Percentiles rank a stretch among this genome's conserved stretches.
phyloP scores from a whole-genome alignment of 2,113 vertebrate genomes.

The Sylvia atricapilla region DNA sequence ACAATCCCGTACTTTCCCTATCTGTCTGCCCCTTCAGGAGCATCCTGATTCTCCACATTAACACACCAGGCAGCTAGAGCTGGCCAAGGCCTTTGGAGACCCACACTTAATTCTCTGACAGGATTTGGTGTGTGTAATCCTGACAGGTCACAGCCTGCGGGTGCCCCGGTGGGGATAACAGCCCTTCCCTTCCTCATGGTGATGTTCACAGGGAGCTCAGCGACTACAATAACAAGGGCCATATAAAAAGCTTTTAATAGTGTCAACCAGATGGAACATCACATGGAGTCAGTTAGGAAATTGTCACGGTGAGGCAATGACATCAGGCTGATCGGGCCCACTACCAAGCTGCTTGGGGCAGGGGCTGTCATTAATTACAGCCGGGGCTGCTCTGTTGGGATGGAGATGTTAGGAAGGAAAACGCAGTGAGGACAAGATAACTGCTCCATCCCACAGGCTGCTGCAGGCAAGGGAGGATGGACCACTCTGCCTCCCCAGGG shows the following conservation, averaged over 20 bases:
- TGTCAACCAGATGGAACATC: constrained; percentile 52
- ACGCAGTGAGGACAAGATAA: rapidly evolving
- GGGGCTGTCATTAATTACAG: constrained; percentile 43
- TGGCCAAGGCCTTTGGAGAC: background rate
- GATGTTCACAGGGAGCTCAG: background rate
- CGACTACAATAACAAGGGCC: constrained; percentile 1
- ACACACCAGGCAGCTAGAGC: background rate
- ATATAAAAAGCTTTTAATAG: constrained; percentile 42
- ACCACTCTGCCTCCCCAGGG: background rate
- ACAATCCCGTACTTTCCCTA: background rate
- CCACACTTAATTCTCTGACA: background rate
- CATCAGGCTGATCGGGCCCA: constrained; percentile 55
- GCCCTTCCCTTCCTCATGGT: constrained; percentile 15
- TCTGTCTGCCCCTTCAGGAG: background rate
- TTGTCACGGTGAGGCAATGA: constrained; percentile 49
- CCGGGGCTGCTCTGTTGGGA: background rate
- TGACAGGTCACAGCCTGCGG: background rate
- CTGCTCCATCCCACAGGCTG: background rate
- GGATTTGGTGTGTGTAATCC: background rate
- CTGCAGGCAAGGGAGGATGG: background rate
- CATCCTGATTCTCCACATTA: background rate
- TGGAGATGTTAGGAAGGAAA: rapidly evolving
- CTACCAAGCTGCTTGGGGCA: constrained; percentile 54
- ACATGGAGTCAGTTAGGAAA: constrained; percentile 52
- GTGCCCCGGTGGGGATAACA: background rate